phyloP scores from a whole-genome alignment of 2,888 invertebrate species.

The Aspidapion aeneum region DNA sequence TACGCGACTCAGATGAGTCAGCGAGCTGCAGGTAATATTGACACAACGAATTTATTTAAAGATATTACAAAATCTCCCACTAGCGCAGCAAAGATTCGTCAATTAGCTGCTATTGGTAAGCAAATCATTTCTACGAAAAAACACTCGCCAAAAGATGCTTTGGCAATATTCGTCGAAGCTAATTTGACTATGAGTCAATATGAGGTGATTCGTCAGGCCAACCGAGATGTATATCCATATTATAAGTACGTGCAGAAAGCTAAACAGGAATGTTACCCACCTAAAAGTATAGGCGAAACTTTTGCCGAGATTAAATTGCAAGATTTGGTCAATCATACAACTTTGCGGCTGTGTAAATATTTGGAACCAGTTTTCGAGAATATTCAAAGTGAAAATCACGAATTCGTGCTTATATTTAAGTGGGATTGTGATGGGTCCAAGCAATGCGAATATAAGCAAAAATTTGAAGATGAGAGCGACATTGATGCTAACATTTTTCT shows the following conservation, averaged over 20 bases:
- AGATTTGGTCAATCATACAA: conserved; percentile 8
- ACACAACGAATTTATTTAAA: background rate
- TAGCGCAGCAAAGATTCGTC: background rate
- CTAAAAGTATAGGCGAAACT: conserved; percentile 9
- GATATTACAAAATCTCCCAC: background rate
- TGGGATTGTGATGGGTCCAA: conserved; percentile 9
- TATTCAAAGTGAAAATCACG: background rate
- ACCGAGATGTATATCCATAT: conserved; percentile 4
- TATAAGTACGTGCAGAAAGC: conserved; percentile 13
- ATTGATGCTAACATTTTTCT: conserved; percentile 1
- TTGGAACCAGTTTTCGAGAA: conserved; percentile 14
- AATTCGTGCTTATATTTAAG: background rate
- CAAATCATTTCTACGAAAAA: background rate
- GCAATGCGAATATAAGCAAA: conserved; percentile 6
- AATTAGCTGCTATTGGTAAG: background rate
- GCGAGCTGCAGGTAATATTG: background rate
- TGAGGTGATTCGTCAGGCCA: background rate
- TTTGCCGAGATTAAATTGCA: conserved; percentile 11
- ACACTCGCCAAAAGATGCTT: background rate
- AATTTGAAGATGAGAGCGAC: conserved; percentile 4
- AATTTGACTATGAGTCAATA: background rate
- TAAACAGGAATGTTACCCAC: conserved; percentile 14
- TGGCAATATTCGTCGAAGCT: background rate
- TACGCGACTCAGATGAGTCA: background rate
- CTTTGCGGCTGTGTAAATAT: conserved; percentile 8